phyloP scores from a whole-genome alignment of 1,140 invertebrate genomes.

The Diorhabda elongata region DNA sequence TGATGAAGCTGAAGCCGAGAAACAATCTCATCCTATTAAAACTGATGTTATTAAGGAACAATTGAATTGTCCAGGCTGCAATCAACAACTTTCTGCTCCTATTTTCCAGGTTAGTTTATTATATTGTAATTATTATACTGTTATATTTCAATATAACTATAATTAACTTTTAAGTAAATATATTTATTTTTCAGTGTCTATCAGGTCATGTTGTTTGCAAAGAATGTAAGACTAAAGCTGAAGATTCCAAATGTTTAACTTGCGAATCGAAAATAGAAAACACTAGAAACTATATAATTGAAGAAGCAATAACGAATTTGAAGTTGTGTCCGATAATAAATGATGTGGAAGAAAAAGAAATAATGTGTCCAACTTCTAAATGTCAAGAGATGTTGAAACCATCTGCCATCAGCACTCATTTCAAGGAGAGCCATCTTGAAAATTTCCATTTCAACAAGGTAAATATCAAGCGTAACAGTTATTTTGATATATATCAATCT shows the following conservation, averaged over 20 bases:
- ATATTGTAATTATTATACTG: neutral
- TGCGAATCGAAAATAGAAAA: conserved; percentile 10
- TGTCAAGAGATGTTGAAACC: conserved; percentile 9
- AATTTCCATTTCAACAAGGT: conserved; percentile 17
- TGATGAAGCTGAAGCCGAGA: conserved; percentile 10
- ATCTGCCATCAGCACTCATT: conserved; percentile 12
- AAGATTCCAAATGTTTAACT: conserved; percentile 5
- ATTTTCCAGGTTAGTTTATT: neutral
- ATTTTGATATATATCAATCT: neutral
- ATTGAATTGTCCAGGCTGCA: conserved; percentile 8
- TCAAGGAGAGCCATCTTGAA: conserved; percentile 14
- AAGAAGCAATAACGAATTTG: conserved; percentile 13
- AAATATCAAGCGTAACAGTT: neutral
- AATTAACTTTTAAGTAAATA: neutral
- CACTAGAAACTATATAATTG: conserved; percentile 17
- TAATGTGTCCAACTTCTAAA: conserved; percentile 10
- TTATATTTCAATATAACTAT: neutral
- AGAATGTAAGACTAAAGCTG: conserved; percentile 1
- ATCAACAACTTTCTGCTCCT: neutral
- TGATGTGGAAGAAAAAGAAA: conserved; percentile 5
- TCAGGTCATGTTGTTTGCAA: conserved; percentile 10
- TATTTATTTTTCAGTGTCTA: conserved; percentile 12
- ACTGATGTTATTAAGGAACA: neutral
- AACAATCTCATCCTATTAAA: neutral
- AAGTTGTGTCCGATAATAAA: conserved; percentile 3